These are phyloP conservation scores for Metopia argyrocephala DNA, from an alignment of 2,888 invertebrate genomes.

Conservation along the genomic window DNA sequence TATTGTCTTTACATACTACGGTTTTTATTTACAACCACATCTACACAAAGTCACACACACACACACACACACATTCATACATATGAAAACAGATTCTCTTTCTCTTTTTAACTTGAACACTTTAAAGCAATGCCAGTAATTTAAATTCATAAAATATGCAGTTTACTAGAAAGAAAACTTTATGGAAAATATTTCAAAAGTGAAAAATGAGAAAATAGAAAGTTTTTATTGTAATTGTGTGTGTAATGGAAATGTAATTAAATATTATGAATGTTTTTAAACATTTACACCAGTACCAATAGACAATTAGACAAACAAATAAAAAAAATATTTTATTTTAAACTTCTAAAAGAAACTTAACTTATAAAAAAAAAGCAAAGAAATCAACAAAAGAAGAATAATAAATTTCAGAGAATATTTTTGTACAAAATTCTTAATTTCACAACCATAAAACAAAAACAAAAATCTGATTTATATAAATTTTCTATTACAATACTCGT, in stretches of 20 bases:
- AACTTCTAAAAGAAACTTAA: not conserved
- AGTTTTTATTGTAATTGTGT: slow-evolving; percentile 36
- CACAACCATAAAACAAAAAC: not conserved
- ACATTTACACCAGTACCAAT: slow-evolving; percentile 16
- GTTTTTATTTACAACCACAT: too few species aligned
- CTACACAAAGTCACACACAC: not conserved
- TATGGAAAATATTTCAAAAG: not conserved
- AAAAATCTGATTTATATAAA: not conserved
- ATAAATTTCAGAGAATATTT: slow-evolving; percentile 9
- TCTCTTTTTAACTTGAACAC: not conserved
- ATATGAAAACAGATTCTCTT: not conserved
- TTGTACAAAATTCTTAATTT: not conserved
- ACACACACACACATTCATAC: not conserved
- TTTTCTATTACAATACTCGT: not conserved
- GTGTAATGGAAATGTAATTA: slow-evolving; percentile 62
- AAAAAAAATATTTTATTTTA: not conserved
- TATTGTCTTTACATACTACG: not conserved
- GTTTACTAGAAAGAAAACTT: not conserved
- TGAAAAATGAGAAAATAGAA: not conserved
- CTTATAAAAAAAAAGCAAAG: not conserved
- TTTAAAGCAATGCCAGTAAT: slow-evolving; percentile 1
- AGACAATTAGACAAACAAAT: not conserved
- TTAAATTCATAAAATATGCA: slow-evolving; percentile 30
- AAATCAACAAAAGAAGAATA: not conserved
- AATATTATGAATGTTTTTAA: slow-evolving; percentile 53